A percentile compares a stretch with the other conserved stretches of the same genome.
Conservation (phyloP, 2,113 vertebrate species). For the Psilopogon haemacephalus region DNA sequence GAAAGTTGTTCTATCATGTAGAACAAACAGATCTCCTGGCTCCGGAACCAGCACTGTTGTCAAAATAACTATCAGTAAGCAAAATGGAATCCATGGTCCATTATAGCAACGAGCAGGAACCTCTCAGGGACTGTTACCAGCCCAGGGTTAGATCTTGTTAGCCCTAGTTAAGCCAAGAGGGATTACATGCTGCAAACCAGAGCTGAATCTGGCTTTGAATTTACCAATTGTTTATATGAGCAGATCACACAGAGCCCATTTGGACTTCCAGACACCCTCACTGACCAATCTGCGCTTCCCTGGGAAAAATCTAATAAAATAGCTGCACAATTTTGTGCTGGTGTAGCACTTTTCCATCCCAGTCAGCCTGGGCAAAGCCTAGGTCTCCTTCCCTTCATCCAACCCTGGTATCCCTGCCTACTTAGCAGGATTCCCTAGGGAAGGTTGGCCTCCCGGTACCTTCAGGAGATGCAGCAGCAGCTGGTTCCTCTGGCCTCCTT, state of each 20-base stretch:
- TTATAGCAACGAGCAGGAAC: neutral
- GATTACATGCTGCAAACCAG: conserved; percentile 42
- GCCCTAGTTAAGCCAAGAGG: conserved; percentile 2
- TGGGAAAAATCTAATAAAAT: conserved; percentile 46
- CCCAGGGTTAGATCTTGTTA: conserved; percentile 5
- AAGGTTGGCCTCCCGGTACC: neutral
- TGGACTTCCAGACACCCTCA: conserved; percentile 10
- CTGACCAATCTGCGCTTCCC: neutral
- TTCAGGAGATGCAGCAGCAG: neutral
- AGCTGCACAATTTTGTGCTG: neutral
- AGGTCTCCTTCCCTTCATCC: neutral
- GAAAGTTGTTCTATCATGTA: neutral
- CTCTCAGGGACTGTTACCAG: conserved; percentile 17
- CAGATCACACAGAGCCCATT: neutral
- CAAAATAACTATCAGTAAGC: neutral
- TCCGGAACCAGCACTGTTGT: neutral
- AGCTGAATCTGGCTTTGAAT: conserved; percentile 40
- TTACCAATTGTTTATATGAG: conserved; percentile 44
- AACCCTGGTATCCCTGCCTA: fast-evolving
- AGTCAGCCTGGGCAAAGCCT: neutral
- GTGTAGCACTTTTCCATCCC: neutral
- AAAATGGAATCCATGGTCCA: neutral
- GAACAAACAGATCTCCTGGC: conserved; percentile 22
- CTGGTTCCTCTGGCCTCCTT: neutral
- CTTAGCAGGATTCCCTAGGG: neutral